These are phyloP conservation scores for Megaustenia siamemsis DNA, from an alignment of 2,888 invertebrate species.

Conservation along the genomic window DNA sequence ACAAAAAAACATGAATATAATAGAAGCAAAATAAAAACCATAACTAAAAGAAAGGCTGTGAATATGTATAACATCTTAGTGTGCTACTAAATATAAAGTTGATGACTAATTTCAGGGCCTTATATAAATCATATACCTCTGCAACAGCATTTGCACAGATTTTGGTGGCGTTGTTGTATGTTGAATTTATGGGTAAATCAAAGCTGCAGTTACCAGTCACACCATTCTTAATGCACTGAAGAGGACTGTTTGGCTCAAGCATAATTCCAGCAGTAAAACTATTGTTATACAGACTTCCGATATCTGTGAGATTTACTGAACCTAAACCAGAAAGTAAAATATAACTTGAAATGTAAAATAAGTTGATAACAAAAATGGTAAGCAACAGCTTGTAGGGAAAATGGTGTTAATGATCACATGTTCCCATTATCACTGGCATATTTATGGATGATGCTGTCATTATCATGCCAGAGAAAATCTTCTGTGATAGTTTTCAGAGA, in stretches of 20 bases:
- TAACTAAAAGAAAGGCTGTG: no score
- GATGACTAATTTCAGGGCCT: no score
- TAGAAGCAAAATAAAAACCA: no score
- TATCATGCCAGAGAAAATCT: no score
- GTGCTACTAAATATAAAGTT: no score
- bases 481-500: no score
- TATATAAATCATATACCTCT: slow-evolving; percentile 60
- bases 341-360: not conserved
- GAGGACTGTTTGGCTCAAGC: slow-evolving; percentile 56
- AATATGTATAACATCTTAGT: no score
- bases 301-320: slow-evolving; percentile 41
- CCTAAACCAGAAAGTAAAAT: slow-evolving; percentile 29
- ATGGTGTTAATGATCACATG: no score
- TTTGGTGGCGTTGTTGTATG: slow-evolving; percentile 41
- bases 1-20: no score
- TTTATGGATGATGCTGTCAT: no score
- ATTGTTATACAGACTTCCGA: slow-evolving; percentile 67
- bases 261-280: slow-evolving; percentile 62
- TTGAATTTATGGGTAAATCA: slow-evolving; percentile 54
- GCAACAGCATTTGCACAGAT: slow-evolving; percentile 67
- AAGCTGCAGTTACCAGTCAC: slow-evolving; percentile 59
- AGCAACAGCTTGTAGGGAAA: no score
- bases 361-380: not conserved
- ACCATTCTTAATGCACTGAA: slow-evolving; percentile 60
- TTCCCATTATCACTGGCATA: no score